A percentile compares a stretch with the other conserved stretches of the same genome.
These are phyloP conservation scores for Macrophya annulata DNA, from an alignment of 2,888 invertebrate species.

Conservation along the genomic window DNA sequence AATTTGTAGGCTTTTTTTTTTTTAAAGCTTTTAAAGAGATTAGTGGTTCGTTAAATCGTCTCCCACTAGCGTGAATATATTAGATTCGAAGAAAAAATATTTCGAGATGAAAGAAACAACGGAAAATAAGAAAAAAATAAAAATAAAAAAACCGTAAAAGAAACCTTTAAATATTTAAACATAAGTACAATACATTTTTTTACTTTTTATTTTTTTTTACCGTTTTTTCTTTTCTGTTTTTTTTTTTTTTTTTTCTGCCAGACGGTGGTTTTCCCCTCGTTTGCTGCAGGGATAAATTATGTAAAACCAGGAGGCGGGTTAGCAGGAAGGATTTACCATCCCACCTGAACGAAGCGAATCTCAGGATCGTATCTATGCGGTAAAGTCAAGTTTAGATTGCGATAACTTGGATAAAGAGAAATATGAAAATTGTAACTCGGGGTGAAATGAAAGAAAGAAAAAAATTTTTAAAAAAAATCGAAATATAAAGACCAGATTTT, in stretches of 20 bases:
- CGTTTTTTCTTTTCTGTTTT: too few relatives aligned
- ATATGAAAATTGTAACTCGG: not conserved
- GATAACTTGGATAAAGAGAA: not conserved
- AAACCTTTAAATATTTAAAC: not conserved
- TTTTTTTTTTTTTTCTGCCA: not conserved
- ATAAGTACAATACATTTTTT: not conserved
- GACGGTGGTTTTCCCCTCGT: not conserved
- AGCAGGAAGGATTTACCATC: slow-evolving; percentile 28
- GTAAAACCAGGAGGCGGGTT: slow-evolving; percentile 7
- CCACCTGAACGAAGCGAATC: not conserved
- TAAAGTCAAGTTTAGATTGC: not conserved
- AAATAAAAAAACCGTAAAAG: not conserved
- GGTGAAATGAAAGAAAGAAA: not conserved
- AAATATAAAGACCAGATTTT: not conserved
- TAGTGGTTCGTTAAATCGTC: not conserved
- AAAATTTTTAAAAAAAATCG: too few relatives aligned
- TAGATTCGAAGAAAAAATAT: not conserved
- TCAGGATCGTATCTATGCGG: slow-evolving; percentile 30
- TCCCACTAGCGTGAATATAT: not conserved
- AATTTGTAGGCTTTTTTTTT: not conserved
- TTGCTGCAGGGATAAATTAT: slow-evolving; percentile 27
- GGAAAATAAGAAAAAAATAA: not conserved
- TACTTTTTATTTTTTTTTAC: too few relatives aligned
- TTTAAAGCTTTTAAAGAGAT: not conserved
- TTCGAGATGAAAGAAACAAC: not conserved